Base-by-base conservation (phyloP, 1,140 invertebrate species). In the Fopius arisanus region DNA sequence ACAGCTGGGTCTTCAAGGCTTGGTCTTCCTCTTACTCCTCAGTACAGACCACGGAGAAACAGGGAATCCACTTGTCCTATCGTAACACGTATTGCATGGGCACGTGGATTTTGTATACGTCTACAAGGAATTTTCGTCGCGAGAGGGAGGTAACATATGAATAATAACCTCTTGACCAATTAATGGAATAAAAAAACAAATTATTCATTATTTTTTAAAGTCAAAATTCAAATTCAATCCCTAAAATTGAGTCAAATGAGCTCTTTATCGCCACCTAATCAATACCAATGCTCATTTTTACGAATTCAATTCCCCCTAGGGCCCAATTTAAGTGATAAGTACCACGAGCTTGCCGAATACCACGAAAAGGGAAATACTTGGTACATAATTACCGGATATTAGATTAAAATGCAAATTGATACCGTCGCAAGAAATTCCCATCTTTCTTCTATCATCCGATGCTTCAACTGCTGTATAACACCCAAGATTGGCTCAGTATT, bases 391-490 rank as follows among this genome's bases (percentile, higher is more conserved):
- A 68, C 77, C 67, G 67, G 73, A 78, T 80, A 80, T 78, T 80
- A 80, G 70, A 80, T 80, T 80, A 80, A 78, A 78, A 80, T 80
- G 79, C 75, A 80, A 80, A 80, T 80, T 76, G 77, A 80, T 67
- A 75, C 71, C 63, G 63, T 48, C 28, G 41, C 29, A 16, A 14
- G 48, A 21, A 65, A 40, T 21, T 70, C 28, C 37, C 54, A 10
- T 59, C 54, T 59, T 59, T 59, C 54, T 59, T 59, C 54, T 12
- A 59, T 59, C 54, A 59, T 59, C 54, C 10, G 54, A 26, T 59
- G 54, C 54, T 59, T 2, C 23, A 59, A 59, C 19, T 23, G 54
- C 7, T 59, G 14, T 28, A 59, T 59, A 26, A 59, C 23, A 5
- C 43, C 43, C 19, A 12, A 59, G 54, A 59, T 59, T 59, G 54